Base-by-base conservation (phyloP, 2,888 invertebrate species). In the Ectemnius lituratus region DNA sequence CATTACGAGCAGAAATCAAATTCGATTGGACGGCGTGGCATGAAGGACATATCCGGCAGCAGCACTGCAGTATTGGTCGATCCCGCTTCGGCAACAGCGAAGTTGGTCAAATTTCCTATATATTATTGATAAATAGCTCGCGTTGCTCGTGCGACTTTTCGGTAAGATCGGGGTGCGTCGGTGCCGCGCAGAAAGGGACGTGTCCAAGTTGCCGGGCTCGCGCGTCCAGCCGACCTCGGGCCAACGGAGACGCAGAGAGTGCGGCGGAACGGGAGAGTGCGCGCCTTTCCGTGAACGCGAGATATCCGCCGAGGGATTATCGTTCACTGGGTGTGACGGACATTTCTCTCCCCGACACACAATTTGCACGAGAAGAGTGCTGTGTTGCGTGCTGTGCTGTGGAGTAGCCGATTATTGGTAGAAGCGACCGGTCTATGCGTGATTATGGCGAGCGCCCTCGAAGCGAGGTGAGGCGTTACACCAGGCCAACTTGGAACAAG, bases 21-120 rank as follows among this genome's bases (percentile, higher is more conserved):
- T 79, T 73, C 77, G 79, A 88, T 88, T 88, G 87, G 88, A 52
- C 67, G 63, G 73, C 80, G 76, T 77, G 78, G 78, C 77, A 78
- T 83, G 84, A 82, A 84, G 84, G 81, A 85, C 78, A 88, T 87
- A 88, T 88, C 89, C 88, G 88, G 88, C 80, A 80, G 80, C 78
- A 76, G 79, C 80, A 83, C 79, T 78, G 85, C 83, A 82, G 86
- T 84, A 88, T 88, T 88, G 88, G 88, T 86, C 87, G 84, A 85
- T 86, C 83, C 83, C 79, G 83, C 78, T 84, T 83, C 82, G 83
- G 83, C 79, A 82, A 80, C 76, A 84, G 81, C 84, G 84, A 85
- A 87, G 85, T 85, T 83, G 83, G 83, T 85, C 81, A 80, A 80
- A 78, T 76, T 83, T 84, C 84, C 79, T 84, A 81, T 83, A 86